Evolutionary conservation across 2,888 invertebrate genomes (phyloP).

Genomic region (Nomada ferruginata): DNA sequence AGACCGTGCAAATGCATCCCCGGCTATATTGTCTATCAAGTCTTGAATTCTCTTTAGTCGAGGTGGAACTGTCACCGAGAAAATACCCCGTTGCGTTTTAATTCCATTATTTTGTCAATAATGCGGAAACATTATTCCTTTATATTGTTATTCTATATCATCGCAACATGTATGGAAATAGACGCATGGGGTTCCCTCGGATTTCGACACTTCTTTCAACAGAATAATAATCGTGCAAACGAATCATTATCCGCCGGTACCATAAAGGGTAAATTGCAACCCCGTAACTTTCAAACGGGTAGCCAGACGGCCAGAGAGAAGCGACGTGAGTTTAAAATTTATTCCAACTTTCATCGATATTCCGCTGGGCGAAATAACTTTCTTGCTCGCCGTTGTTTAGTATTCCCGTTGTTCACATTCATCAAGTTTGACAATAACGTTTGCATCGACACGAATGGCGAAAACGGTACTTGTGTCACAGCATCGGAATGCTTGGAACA

Average conservation of each 20-base stretch:
- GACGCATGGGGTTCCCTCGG: conserved; percentile 56
- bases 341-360: neutral
- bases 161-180: neutral
- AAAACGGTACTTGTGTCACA: conserved; percentile 93
- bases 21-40: conserved; percentile 63
- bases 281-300: conserved; percentile 15
- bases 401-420: conserved; percentile 92
- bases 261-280: conserved; percentile 22
- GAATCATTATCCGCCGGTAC: conserved; percentile 7
- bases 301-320: conserved; percentile 53
- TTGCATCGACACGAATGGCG: conserved; percentile 91
- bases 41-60: conserved; percentile 30
- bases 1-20: conserved; percentile 64
- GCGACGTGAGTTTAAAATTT: conserved; percentile 52
- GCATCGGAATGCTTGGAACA: conserved; percentile 89
- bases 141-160: conserved; percentile 32
- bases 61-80: neutral
- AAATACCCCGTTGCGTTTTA: neutral
- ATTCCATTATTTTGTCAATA: neutral
- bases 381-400: conserved; percentile 82
- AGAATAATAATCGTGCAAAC: conserved; percentile 18
- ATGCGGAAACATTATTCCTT: conserved; percentile 21
- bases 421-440: conserved; percentile 91
- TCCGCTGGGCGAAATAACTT: neutral
- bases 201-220: conserved; percentile 55